phyloP scores from a whole-genome alignment of 2,113 vertebrate species.

The Dipodomys spectabilis region DNA sequence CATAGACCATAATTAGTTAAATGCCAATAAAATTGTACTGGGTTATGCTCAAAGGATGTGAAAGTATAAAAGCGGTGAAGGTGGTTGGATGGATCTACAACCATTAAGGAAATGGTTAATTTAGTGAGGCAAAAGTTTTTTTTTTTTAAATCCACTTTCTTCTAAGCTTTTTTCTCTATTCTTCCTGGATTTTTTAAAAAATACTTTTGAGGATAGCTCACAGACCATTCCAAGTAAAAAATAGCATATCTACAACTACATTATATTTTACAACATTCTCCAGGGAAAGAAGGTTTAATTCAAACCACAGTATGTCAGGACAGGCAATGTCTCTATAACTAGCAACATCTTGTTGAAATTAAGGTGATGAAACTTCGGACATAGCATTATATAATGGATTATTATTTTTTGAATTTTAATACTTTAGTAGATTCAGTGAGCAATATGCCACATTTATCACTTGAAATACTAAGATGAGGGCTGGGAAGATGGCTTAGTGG shows the following conservation, averaged over 20 bases:
- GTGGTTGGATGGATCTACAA: neutral
- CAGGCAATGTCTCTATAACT: neutral
- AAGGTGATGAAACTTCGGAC: conserved; percentile 39
- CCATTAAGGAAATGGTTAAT: conserved; percentile 20
- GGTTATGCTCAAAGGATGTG: neutral
- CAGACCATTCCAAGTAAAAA: conserved; percentile 64
- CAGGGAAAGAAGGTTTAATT: conserved; percentile 61
- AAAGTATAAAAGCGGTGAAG: neutral
- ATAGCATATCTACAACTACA: conserved; percentile 46
- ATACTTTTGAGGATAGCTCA: conserved; percentile 61
- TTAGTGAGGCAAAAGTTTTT: neutral
- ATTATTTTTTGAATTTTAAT: neutral
- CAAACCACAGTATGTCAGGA: conserved; percentile 33
- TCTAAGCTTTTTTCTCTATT: neutral
- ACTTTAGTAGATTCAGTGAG: too few relatives aligned
- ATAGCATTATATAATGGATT: conserved; percentile 1
- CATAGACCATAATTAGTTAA: conserved; percentile 16
- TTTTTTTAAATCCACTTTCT: conserved; percentile 25
- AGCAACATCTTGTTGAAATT: conserved; percentile 48
- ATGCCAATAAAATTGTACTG: conserved; percentile 3
- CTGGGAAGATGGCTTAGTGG: too few relatives aligned
- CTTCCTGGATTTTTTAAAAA: conserved; percentile 42
- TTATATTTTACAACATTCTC: conserved; percentile 54
- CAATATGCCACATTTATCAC: too few relatives aligned
- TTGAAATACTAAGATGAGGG: too few relatives aligned